phyloP scores from a whole-genome alignment of 2,797 vertebrate species.

The Molossus molossus region DNA sequence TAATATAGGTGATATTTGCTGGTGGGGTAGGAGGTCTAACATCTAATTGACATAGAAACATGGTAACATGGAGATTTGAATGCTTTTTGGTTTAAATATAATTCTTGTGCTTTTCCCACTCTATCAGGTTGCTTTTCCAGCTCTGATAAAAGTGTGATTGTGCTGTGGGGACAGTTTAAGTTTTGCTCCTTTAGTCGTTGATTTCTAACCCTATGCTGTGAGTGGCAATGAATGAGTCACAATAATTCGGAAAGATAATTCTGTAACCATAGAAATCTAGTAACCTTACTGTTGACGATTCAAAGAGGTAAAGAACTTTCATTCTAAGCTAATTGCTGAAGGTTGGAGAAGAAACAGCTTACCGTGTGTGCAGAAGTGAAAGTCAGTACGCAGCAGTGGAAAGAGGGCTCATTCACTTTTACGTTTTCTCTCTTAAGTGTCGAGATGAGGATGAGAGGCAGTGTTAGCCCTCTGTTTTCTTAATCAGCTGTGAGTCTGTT shows the following conservation, averaged over 20 bases:
- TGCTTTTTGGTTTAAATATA: not conserved
- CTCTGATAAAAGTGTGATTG: constrained; percentile 12
- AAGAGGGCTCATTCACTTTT: constrained; percentile 64
- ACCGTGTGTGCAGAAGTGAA: constrained; percentile 38
- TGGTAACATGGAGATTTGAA: not conserved
- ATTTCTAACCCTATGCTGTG: constrained; percentile 53
- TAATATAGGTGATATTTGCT: constrained; percentile 35
- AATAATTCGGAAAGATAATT: constrained; percentile 52
- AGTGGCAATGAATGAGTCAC: not conserved
- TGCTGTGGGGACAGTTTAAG: constrained; percentile 1
- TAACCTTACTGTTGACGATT: constrained; percentile 62
- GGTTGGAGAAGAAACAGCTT: constrained; percentile 14
- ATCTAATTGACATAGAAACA: not conserved
- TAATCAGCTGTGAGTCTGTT: constrained; percentile 79
- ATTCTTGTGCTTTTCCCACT: constrained; percentile 4
- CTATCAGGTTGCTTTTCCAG: not conserved
- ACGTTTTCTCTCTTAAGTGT: constrained; percentile 39
- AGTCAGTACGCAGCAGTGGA: constrained; percentile 28
- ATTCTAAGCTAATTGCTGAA: constrained; percentile 15
- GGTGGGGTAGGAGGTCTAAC: constrained; percentile 3
- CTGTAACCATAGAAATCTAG: not conserved
- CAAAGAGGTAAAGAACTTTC: constrained; percentile 41
- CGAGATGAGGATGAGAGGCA: constrained; percentile 54
- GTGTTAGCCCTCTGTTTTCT: constrained; percentile 66
- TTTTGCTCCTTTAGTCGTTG: constrained; percentile 46